Conservation (phyloP, 2,113 vertebrate species). For the Festucalex cinctus region DNA sequence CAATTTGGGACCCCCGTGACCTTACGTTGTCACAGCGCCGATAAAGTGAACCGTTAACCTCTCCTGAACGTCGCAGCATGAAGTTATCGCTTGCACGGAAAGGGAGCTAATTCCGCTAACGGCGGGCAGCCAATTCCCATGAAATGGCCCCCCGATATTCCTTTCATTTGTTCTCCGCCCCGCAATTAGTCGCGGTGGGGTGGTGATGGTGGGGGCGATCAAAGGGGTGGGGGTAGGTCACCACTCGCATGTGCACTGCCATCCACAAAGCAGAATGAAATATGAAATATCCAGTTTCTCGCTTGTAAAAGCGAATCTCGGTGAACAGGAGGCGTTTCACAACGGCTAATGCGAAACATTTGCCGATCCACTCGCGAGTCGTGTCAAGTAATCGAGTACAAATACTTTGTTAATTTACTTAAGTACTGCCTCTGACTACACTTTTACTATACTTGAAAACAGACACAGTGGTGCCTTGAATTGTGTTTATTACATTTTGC, state of each 20-base stretch:
- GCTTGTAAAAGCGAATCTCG: conserved; percentile 95
- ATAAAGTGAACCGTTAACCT: conserved; percentile 31
- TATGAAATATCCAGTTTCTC: conserved; percentile 99
- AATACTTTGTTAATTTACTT: not conserved
- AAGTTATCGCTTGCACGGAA: conserved; percentile 64
- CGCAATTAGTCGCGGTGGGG: conserved; percentile 88
- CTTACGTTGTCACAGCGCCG: conserved; percentile 29
- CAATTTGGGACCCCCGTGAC: not conserved
- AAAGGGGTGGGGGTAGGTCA: conserved; percentile 74
- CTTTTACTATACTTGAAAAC: too few species aligned
- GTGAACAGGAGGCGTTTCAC: conserved; percentile 98
- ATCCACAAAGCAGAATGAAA: conserved; percentile 99
- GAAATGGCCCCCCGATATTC: conserved; percentile 98
- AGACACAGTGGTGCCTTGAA: not conserved
- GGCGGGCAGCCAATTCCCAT: conserved; percentile 92
- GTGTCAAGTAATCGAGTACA: conserved; percentile 59
- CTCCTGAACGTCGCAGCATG: conserved; percentile 47
- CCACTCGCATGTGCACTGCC: conserved; percentile 96
- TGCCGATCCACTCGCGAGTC: conserved; percentile 90
- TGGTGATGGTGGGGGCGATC: conserved; percentile 79
- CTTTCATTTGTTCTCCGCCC: conserved; percentile 98
- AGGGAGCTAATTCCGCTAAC: conserved; percentile 73
- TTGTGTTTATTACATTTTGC: not conserved
- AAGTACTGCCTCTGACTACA: not conserved
- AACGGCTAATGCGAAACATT: conserved; percentile 99